phyloP scores from a whole-genome alignment of 2,888 invertebrate species.

The Diploptera punctata region DNA sequence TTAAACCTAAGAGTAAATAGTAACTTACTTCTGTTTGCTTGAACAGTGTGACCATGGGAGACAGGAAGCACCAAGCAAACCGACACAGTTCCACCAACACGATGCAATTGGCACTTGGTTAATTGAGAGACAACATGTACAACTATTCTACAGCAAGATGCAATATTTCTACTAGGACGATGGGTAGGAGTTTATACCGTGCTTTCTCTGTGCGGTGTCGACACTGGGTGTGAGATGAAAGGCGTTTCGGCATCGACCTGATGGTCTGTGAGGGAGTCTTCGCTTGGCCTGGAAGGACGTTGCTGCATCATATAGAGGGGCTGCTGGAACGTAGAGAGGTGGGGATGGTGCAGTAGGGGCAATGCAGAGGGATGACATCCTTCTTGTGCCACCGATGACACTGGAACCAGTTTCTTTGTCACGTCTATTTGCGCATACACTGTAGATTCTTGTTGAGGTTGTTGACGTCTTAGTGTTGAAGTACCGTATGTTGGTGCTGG shows the following conservation, averaged over 20 bases:
- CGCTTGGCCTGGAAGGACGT: constrained; percentile 52
- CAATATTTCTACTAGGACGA: constrained; percentile 8
- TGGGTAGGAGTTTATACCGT: constrained; percentile 35
- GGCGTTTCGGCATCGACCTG: constrained; percentile 35
- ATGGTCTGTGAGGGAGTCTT: constrained; percentile 46
- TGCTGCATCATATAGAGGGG: constrained; percentile 50
- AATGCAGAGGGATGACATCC: constrained; percentile 53
- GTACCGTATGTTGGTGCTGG: constrained; percentile 46
- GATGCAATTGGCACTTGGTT: constrained; percentile 21
- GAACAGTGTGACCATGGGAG: constrained; percentile 14
- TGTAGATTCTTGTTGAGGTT: constrained; percentile 59
- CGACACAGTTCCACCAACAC: not conserved
- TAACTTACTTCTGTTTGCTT: too few relatives aligned
- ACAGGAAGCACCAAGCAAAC: constrained; percentile 20
- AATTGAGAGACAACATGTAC: constrained; percentile 5
- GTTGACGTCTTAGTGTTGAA: constrained; percentile 47
- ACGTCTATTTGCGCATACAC: constrained; percentile 63
- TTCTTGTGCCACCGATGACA: constrained; percentile 49
- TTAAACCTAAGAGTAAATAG: too few relatives aligned
- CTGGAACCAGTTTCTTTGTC: constrained; percentile 50
- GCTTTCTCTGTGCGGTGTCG: constrained; percentile 37
- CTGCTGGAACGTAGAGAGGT: constrained; percentile 50
- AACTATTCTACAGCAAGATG: constrained; percentile 19
- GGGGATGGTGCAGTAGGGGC: constrained; percentile 55
- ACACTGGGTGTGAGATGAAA: constrained; percentile 31